A percentile compares a stretch with the other conserved stretches of the same genome.
Conservation (phyloP, 2,797 vertebrate genomes). For the Ispidina picta region DNA sequence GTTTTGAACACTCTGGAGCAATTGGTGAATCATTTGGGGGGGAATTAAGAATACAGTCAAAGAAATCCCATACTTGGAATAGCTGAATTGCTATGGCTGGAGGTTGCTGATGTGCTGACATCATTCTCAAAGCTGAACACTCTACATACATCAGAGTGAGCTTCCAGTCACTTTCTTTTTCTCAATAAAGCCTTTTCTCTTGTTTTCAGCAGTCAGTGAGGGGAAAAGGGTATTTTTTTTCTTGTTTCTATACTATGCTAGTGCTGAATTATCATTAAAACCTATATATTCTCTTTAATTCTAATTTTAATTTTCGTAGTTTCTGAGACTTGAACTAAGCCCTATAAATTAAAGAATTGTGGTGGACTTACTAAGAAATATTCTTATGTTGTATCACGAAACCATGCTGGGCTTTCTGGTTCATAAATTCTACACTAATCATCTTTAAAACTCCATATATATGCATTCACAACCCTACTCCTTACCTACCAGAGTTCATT, state of each 20-base stretch:
- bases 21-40: background rate
- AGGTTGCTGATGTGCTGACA: background rate
- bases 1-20: background rate
- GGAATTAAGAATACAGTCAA: background rate
- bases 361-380: background rate
- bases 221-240: fast-evolving
- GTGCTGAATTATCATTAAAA: background rate
- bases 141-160: background rate
- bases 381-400: background rate
- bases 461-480: background rate
- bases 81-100: background rate
- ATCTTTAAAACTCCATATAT: background rate
- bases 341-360: background rate
- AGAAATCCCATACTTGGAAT: background rate
- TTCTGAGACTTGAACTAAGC: background rate
- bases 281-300: background rate
- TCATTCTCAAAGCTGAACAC: background rate
- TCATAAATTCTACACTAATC: background rate
- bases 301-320: background rate
- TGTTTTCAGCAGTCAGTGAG: background rate
- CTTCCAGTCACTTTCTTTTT: background rate
- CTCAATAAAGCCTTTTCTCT: background rate
- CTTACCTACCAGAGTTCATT: background rate
- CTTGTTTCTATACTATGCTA: background rate
- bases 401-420: background rate